Conservation (phyloP, 1,140 invertebrate species). For the Ericerus pela region DNA sequence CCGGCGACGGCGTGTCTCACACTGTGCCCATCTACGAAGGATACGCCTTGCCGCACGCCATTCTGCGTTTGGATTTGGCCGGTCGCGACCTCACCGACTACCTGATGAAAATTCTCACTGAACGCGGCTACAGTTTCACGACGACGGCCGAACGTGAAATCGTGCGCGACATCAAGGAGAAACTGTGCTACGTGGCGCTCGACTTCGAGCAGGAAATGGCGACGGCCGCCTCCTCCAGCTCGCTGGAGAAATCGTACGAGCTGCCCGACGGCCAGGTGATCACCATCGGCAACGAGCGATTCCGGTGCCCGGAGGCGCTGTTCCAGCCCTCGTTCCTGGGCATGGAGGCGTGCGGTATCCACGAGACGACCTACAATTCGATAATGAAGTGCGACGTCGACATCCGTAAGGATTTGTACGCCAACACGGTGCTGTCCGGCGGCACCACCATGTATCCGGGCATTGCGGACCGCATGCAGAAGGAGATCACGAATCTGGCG, state of each 20-base stretch:
- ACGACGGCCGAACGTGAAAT: slow-evolving; percentile 86
- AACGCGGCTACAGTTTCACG: slow-evolving; percentile 55
- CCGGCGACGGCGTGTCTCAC: slow-evolving; percentile 72
- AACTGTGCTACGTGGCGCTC: slow-evolving; percentile 69
- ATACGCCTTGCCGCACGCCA: slow-evolving; percentile 55
- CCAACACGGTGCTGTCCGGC: slow-evolving; percentile 54
- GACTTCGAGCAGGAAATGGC: slow-evolving; percentile 80
- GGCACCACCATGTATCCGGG: slow-evolving; percentile 65
- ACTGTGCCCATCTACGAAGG: slow-evolving; percentile 79
- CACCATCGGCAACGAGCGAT: slow-evolving; percentile 76
- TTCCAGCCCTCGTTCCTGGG: slow-evolving; percentile 69
- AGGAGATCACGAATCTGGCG: slow-evolving; percentile 63
- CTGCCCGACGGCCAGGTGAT: slow-evolving; percentile 61
- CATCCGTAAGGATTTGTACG: slow-evolving; percentile 62
- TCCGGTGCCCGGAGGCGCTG: slow-evolving; percentile 70
- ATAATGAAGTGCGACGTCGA: slow-evolving; percentile 83
- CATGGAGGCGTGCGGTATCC: slow-evolving; percentile 70
- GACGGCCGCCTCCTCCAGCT: slow-evolving; percentile 59
- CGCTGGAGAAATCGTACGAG: slow-evolving; percentile 69
- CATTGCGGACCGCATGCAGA: slow-evolving; percentile 69
- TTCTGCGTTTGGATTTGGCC: slow-evolving; percentile 75
- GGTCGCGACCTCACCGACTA: slow-evolving; percentile 79
- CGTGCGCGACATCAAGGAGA: slow-evolving; percentile 89
- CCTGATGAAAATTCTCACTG: slow-evolving; percentile 75
- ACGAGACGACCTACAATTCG: slow-evolving; percentile 74